Evolutionary conservation across 30 jellyfish, hydroid and myxozoan species (phyloP), one percentile per base, ranked within the genome.

Genomic region (Rhopilema esculentum): DNA sequence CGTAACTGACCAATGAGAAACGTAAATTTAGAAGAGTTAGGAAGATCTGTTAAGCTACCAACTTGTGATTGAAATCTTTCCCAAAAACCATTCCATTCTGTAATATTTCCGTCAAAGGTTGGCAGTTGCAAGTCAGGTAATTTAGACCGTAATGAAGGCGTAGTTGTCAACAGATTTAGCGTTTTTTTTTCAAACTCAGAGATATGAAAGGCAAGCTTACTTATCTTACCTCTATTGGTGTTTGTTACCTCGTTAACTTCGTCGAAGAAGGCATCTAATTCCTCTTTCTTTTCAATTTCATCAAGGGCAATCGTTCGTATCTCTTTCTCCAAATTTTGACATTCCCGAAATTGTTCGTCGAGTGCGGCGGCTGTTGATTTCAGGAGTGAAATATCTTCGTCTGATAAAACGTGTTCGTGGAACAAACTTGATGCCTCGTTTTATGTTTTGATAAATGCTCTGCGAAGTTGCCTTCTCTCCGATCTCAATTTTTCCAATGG

Each of bases 61-160:
- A 83, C 86, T 69, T 83, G 92, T 4, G 85, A 83, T 69, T 70
- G 92, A 49, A 83, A 83, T 6, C 85, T 76, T 26, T 83, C 92
- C 84, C 85, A 83, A 51, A 83, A 83, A 9, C 92, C 85, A 83
- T 17, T 12, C 92, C 77, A 83, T 6, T 69, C 92, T 22, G 82
- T 83, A 18, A 83, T 83, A 7, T 69, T 83, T 12, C 92, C 92
- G 61, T 69, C 65, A 50, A 83, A 83, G 27, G 78, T 68, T 9
- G 85, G 92, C 68, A 83, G 65, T 16, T 83, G 22, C 23, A 83
- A 27, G 24, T 83, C 85, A 6, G 85, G 85, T 8, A 49, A 63
- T 53, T 83, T 83, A 8, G 92, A 70, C 9, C 65, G 86, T 20
- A 57, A 31, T 22, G 68, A 30, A 27, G 86, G 20, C 9, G 51